Conservation (phyloP, 2,113 vertebrate species). For the Scytalopus superciliaris region DNA sequence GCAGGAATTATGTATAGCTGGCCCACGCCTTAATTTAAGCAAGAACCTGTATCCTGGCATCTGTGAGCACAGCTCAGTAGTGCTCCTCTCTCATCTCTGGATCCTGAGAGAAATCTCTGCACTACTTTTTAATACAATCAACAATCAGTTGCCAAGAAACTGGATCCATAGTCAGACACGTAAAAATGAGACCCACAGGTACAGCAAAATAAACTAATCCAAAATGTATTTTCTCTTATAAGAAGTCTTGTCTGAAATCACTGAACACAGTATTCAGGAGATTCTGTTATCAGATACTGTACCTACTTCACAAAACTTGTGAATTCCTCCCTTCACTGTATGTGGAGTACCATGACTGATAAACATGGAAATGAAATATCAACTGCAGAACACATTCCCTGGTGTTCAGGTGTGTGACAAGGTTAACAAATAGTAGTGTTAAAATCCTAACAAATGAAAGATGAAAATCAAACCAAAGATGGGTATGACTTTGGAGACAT, state of each 20-base stretch:
- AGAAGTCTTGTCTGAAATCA: neutral
- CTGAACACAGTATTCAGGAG: neutral
- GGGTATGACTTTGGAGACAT: neutral
- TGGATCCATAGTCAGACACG: neutral
- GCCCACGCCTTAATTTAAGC: neutral
- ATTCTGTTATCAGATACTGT: neutral
- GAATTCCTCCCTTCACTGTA: neutral
- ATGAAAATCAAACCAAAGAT: neutral
- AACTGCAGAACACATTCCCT: neutral
- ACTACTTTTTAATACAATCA: neutral
- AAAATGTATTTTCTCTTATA: neutral
- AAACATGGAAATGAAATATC: neutral
- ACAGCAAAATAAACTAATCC: neutral
- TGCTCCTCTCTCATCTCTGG: fast-evolving
- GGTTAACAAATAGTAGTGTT: neutral
- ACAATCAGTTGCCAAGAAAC: conserved; percentile 7
- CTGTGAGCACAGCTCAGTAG: neutral
- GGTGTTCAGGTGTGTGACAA: neutral
- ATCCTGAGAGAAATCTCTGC: neutral
- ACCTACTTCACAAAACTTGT: neutral
- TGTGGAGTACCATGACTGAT: fast-evolving
- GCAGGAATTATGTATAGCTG: neutral
- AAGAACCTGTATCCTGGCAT: neutral
- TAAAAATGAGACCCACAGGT: neutral
- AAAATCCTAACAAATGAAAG: neutral